Conservation (phyloP, 2,113 vertebrate species). For the Macquaria ambigua region DNA sequence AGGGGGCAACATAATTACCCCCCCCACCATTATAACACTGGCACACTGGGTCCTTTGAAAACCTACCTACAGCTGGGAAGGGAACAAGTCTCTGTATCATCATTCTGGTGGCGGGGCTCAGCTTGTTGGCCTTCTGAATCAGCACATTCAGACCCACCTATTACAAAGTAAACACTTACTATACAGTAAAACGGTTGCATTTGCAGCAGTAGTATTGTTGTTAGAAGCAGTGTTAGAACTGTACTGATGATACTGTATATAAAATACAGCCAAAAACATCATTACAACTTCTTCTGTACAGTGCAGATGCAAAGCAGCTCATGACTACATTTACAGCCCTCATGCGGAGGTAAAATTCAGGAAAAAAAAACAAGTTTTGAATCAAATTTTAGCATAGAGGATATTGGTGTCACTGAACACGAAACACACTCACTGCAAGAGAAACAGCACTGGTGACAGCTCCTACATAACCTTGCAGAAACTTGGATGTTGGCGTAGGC, state of each 20-base stretch:
- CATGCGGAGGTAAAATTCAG: background rate
- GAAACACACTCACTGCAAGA: slow-evolving; percentile 90
- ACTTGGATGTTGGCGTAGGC: slow-evolving; percentile 95
- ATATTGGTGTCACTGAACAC: background rate
- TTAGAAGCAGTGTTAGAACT: background rate
- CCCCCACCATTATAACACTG: background rate
- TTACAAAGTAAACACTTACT: background rate
- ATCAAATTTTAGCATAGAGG: background rate
- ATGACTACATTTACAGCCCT: background rate
- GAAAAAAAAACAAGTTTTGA: background rate
- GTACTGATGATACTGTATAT: background rate
- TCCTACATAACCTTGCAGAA: slow-evolving; percentile 96
- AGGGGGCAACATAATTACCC: slow-evolving; percentile 17
- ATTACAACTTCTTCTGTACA: background rate
- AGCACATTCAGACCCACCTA: slow-evolving; percentile 97
- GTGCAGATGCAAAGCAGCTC: background rate
- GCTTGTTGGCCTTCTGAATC: slow-evolving; percentile 93
- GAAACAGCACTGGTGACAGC: slow-evolving; percentile 97
- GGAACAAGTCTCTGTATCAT: slow-evolving; percentile 97
- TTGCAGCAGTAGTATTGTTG: background rate
- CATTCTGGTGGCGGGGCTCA: slow-evolving; percentile 92
- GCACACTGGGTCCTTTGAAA: background rate
- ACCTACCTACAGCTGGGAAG: slow-evolving; percentile 97
- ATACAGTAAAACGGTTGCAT: background rate
- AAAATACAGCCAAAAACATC: background rate